These are phyloP conservation scores for Chauna torquata DNA, from an alignment of 2,113 vertebrate genomes.

Conservation along the genomic window DNA sequence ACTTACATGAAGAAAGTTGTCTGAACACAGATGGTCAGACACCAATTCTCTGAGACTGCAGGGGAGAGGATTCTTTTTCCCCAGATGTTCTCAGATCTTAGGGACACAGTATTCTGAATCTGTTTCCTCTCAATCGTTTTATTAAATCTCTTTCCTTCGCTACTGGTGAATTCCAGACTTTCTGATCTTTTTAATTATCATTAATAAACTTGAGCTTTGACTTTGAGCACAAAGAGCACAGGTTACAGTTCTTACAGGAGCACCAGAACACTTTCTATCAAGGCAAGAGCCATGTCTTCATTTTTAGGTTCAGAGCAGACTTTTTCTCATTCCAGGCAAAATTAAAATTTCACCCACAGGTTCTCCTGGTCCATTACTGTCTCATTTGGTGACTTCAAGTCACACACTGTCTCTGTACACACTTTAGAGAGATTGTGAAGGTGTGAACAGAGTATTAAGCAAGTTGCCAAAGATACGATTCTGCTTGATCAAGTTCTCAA, in stretches of 20 bases:
- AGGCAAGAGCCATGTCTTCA: accelerated
- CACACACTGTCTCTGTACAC: neutral
- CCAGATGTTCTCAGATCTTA: neutral
- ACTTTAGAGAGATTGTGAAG: neutral
- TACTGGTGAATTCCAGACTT: neutral
- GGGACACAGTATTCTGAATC: neutral
- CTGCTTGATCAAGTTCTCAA: neutral
- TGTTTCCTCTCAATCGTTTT: neutral
- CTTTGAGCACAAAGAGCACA: neutral
- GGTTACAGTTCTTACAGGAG: neutral
- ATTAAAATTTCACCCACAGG: neutral
- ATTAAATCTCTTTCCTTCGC: neutral
- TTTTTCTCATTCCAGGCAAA: neutral
- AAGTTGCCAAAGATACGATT: neutral
- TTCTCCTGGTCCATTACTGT: neutral
- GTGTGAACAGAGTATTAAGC: neutral
- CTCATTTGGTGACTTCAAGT: neutral
- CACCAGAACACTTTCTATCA: neutral
- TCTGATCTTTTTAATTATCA: neutral
- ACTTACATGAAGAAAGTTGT: accelerated
- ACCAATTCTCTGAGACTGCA: accelerated
- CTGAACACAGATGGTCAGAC: accelerated
- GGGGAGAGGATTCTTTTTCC: neutral
- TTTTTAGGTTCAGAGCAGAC: neutral
- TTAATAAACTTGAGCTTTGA: neutral